phyloP scores from a whole-genome alignment of 2,797 vertebrate species.

The Sebastes melanostomus region DNA sequence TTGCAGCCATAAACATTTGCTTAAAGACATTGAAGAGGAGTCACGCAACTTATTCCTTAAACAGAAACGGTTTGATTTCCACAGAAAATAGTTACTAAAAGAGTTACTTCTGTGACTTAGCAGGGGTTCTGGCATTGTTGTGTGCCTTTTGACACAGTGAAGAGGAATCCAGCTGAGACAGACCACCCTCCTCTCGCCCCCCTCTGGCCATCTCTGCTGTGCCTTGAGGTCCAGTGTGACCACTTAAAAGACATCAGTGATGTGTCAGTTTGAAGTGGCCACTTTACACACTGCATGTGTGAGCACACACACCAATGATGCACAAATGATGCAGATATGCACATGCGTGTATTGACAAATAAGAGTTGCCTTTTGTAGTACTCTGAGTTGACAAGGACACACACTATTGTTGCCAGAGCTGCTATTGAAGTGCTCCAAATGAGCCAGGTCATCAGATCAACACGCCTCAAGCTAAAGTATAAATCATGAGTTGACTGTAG shows the following conservation, averaged over 20 bases:
- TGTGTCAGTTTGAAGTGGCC: neutral
- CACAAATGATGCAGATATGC: neutral
- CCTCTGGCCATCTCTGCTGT: neutral
- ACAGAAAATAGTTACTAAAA: neutral
- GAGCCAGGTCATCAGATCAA: neutral
- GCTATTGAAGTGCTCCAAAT: neutral
- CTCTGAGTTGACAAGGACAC: neutral
- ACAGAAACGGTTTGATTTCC: neutral
- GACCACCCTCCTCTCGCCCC: neutral
- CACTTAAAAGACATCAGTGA: neutral
- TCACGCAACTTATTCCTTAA: neutral
- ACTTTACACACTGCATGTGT: neutral
- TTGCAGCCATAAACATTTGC: neutral
- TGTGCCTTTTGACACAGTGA: slow-evolving; percentile 12
- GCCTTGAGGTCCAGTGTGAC: neutral
- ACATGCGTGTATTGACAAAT: neutral
- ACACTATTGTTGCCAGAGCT: neutral
- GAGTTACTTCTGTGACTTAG: too few species aligned
- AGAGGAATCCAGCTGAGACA: neutral
- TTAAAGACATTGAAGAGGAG: neutral
- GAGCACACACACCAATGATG: neutral
- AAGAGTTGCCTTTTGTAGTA: neutral
- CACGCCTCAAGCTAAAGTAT: neutral
- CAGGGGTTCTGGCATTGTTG: neutral
- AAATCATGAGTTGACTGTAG: neutral